These are phyloP conservation scores for Pectinophora gossypiella DNA, from an alignment of 1,140 invertebrate species.

Conservation along the genomic window DNA sequence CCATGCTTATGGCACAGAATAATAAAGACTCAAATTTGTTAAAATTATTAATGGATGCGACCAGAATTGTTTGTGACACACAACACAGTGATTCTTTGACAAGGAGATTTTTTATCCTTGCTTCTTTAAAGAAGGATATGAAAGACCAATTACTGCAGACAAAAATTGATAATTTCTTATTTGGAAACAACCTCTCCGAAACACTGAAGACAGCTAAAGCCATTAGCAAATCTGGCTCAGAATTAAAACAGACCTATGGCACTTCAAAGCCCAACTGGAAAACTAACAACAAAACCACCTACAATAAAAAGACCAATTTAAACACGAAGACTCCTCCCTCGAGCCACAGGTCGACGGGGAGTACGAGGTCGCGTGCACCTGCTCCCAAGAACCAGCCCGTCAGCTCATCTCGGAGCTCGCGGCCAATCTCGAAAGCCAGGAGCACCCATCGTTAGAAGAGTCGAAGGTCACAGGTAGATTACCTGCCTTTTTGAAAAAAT, in stretches of 20 bases:
- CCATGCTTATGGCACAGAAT: neutral
- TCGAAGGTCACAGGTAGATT: neutral
- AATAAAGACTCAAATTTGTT: neutral
- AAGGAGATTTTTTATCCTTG: neutral
- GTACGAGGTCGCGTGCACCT: neutral
- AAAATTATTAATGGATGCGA: neutral
- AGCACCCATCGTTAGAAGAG: neutral
- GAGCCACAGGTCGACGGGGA: constrained; percentile 2
- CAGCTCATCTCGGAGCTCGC: constrained; percentile 1
- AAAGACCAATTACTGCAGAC: neutral
- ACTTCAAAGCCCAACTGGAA: neutral
- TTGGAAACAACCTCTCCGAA: neutral
- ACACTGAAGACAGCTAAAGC: constrained; percentile 2
- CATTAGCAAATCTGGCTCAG: neutral
- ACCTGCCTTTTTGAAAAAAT: neutral
- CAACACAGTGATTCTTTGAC: neutral
- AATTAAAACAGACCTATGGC: neutral
- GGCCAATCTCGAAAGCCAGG: neutral
- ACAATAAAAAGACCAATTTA: neutral
- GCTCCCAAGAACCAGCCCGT: constrained; percentile 2
- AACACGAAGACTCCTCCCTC: neutral
- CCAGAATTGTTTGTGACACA: neutral
- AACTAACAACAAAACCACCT: neutral
- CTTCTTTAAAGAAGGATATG: neutral
- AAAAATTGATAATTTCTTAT: neutral